Base-by-base conservation (phyloP, 2,113 vertebrate species). In the Bufo gargarizans region DNA sequence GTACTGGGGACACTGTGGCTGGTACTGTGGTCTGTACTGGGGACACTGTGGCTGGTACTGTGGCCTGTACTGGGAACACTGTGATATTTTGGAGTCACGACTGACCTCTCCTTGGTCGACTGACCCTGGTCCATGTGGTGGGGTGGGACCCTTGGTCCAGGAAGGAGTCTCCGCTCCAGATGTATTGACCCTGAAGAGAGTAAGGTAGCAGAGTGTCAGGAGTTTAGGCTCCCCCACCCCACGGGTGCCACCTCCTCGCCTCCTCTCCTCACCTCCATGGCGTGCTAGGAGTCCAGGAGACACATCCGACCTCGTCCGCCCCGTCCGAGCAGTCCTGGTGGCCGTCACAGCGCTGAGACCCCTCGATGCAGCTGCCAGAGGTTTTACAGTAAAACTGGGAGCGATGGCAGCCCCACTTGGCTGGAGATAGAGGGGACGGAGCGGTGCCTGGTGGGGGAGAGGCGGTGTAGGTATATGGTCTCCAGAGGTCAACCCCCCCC, bases 221-320 rank as follows among this genome's bases (percentile, higher is more conserved):
- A 56, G 9, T 5, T 77, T 12, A 47, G 13, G 4, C 9, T 7
- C 7, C 2, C 6, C 45, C 14, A 2, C 13, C 45, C 6, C 13
- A 33, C 22, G 12, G 3, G 7, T 12, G 43, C 33, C 33, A 3
- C 45, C 45, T 72, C 14, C 3, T 33, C 33, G 3, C 14, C 14
- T 8, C 9, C 6, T 0, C 16, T 74, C 3, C 71, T 80, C 65
- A 88, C 87, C 87, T 77, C 49, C n/a, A 69, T 49, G 45, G 88
- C 0, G 92, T 91, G 50, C 88, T 84, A 33, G 81, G 85, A 4
- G 83, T 53, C 0, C 55, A 72, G 6, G 81, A 84, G 19, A 76
- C 74, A 13, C 97, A 97, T 90, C 90, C 93, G 0, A 43, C 88
- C 91, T 97, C 96, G 14, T 97, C 96, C 0, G 96, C 92, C 85